Percentiles rank a stretch among this genome's conserved stretches.
phyloP scores from a whole-genome alignment of 2,113 vertebrate genomes.

The Lophura nycthemera region DNA sequence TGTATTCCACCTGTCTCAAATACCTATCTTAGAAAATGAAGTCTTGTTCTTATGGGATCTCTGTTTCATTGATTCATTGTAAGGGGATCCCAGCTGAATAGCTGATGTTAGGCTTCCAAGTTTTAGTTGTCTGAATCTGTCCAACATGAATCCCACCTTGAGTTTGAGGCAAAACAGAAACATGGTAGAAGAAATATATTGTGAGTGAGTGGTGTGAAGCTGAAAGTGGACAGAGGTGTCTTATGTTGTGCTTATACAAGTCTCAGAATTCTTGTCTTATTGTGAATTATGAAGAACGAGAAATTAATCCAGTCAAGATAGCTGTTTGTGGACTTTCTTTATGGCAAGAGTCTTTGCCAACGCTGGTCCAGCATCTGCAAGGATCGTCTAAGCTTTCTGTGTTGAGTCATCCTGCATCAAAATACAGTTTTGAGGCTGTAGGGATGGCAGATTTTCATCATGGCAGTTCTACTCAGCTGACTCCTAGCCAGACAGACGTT shows the following conservation, averaged over 20 bases:
- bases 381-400: background rate
- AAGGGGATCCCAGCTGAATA: background rate
- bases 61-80: background rate
- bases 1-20: background rate
- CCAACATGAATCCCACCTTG: background rate
- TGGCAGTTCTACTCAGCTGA: background rate
- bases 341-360: background rate
- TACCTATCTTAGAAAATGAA: background rate
- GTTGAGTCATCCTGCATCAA: background rate
- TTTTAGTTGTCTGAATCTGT: background rate
- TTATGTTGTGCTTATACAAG: background rate
- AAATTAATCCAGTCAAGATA: background rate
- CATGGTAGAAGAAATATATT: background rate
- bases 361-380: background rate
- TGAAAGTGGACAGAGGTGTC: background rate
- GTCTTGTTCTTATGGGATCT: background rate
- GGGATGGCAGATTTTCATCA: background rate
- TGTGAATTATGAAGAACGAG: background rate
- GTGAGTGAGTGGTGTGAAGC: rapidly evolving
- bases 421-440: background rate
- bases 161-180: background rate
- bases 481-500: background rate
- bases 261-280: background rate
- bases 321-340: background rate
- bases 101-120: background rate